Evolutionary conservation across 2,888 invertebrate genomes (phyloP).

Genomic region (Tribolium freemani): DNA sequence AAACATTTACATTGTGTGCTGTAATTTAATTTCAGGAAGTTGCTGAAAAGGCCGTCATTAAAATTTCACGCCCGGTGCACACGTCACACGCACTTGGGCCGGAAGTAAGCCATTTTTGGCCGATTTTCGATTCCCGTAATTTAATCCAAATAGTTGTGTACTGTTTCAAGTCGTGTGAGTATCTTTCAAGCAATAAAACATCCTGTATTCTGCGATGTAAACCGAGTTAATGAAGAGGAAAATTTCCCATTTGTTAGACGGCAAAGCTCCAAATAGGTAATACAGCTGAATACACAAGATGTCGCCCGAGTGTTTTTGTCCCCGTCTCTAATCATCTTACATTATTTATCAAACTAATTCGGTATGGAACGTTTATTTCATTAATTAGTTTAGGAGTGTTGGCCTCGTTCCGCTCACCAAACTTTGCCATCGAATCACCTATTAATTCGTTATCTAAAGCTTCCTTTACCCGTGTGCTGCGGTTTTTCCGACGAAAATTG

Average conservation of each 20-base stretch:
- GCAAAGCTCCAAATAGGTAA: conserved; percentile 2
- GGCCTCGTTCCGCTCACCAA: not conserved
- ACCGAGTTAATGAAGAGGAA: conserved; percentile 29
- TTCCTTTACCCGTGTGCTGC: not conserved
- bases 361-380: conserved; percentile 27
- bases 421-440: conserved; percentile 15
- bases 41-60: not conserved
- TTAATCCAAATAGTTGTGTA: not conserved
- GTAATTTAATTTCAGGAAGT: not conserved
- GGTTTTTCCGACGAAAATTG: conserved; percentile 19
- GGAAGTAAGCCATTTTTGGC: not conserved
- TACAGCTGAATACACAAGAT: not conserved
- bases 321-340: conserved; percentile 21
- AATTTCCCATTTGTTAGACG: conserved; percentile 26
- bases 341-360: conserved; percentile 36
- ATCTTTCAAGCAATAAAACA: too few species aligned
- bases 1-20: not conserved
- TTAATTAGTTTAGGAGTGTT: conserved; percentile 27
- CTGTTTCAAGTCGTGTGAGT: not conserved
- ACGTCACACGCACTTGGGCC: not conserved
- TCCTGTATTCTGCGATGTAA: not conserved
- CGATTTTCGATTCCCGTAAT: not conserved
- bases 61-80: not conserved
- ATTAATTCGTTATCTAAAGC: conserved; percentile 22
- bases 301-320: conserved; percentile 18